These are phyloP conservation scores for Ditylenchus weischeri DNA, from an alignment of 2,888 invertebrate genomes.

Conservation along the genomic window DNA sequence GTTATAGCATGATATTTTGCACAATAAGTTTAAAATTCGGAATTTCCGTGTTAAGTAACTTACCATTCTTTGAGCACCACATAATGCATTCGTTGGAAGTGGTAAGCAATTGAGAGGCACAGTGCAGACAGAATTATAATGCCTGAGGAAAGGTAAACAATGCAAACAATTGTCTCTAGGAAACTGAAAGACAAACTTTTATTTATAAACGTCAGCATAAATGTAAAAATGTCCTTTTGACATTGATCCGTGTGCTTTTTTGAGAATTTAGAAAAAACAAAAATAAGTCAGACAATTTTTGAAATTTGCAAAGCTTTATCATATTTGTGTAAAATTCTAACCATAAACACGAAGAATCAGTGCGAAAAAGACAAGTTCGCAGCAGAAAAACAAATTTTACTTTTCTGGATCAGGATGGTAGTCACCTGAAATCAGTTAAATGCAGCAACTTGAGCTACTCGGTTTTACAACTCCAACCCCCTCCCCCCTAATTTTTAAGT, in stretches of 20 bases:
- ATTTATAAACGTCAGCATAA: not conserved
- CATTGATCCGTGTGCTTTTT: not conserved
- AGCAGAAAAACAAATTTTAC: not conserved
- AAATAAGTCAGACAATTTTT: no score
- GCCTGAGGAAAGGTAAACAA: slow-evolving; percentile 33
- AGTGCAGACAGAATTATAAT: slow-evolving; percentile 36
- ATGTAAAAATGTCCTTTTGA: slow-evolving; percentile 3
- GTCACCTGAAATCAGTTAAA: not conserved
- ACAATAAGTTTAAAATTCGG: no score
- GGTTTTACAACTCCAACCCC: no score
- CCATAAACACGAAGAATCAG: no score
- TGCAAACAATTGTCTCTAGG: slow-evolving; percentile 28
- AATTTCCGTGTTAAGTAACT: not conserved
- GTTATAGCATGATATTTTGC: no score
- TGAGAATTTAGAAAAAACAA: no score
- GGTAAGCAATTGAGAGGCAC: slow-evolving; percentile 33
- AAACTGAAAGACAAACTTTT: slow-evolving; percentile 15
- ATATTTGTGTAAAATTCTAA: no score
- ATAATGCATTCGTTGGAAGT: slow-evolving; percentile 33
- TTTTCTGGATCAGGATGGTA: slow-evolving; percentile 23
- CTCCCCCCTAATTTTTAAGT: no score
- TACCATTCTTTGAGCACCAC: slow-evolving; percentile 21
- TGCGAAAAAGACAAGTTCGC: not conserved
- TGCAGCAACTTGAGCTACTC: not conserved
- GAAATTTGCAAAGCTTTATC: no score